These are phyloP conservation scores for Lasioglossum zephyrum DNA, from an alignment of 2,888 invertebrate species.

Conservation along the genomic window DNA sequence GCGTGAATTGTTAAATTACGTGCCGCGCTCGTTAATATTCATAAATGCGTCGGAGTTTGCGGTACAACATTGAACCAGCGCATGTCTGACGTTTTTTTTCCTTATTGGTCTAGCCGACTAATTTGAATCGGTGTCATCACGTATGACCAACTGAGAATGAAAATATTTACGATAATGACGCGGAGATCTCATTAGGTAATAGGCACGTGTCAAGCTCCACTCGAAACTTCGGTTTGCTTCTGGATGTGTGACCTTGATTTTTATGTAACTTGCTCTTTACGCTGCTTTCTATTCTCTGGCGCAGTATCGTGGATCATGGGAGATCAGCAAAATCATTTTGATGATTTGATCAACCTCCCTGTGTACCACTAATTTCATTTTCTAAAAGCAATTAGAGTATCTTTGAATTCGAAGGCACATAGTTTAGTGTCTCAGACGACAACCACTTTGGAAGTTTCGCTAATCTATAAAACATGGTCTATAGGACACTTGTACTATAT, in stretches of 20 bases:
- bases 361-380: neutral
- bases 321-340: neutral
- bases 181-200: conserved; percentile 50
- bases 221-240: conserved; percentile 39
- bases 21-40: neutral
- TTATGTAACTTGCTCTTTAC: conserved; percentile 36
- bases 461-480: too few relatives aligned
- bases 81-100: conserved; percentile 1
- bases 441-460: too few relatives aligned
- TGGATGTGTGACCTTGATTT: conserved; percentile 33
- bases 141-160: conserved; percentile 37
- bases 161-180: conserved; percentile 59
- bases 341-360: neutral
- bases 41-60: neutral
- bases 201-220: conserved; percentile 19
- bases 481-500: too few relatives aligned
- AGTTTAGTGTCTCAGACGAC: too few relatives aligned
- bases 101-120: neutral
- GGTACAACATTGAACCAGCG: neutral
- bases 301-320: neutral
- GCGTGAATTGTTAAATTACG: neutral
- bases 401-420: too few relatives aligned
- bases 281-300: conserved; percentile 19
- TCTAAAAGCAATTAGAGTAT: neutral
- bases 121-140: conserved; percentile 37